Evolutionary conservation across 2,113 vertebrate genomes (phyloP).

Genomic region (Zootoca vivipara): DNA sequence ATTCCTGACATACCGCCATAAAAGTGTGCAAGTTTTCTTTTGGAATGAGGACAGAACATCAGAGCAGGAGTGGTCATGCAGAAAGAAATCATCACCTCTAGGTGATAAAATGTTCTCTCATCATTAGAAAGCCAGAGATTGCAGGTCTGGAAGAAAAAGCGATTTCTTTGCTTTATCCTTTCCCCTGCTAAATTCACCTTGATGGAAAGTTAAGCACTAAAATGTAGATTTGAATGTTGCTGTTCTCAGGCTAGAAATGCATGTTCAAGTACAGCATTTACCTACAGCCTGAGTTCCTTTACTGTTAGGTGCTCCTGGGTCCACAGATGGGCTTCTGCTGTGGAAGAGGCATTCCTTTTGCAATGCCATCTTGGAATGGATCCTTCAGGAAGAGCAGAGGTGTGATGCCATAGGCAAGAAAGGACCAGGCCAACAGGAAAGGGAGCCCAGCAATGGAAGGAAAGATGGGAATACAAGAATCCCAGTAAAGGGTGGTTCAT

Average conservation of each 20-base stretch:
- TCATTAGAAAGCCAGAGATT: neutral
- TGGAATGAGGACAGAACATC: neutral
- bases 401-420: neutral
- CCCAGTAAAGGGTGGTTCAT: neutral
- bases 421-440: neutral
- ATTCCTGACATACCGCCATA: neutral
- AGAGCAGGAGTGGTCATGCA: neutral
- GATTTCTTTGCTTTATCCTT: neutral
- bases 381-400: neutral
- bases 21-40: conserved; percentile 4
- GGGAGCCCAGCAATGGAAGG: neutral
- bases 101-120: conserved; percentile 11
- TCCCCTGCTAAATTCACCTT: neutral
- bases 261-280: neutral
- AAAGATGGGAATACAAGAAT: neutral
- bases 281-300: neutral
- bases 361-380: neutral
- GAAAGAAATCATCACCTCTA: conserved; percentile 1
- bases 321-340: neutral
- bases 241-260: neutral
- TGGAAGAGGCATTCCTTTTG: neutral
- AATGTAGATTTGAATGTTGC: neutral
- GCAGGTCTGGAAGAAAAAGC: neutral
- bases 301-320: neutral
- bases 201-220: neutral